Evolutionary conservation across 2,113 vertebrate genomes (phyloP), one percentile per base, ranked within the genome.

Genomic region (Lepidothrix coronata): DNA sequence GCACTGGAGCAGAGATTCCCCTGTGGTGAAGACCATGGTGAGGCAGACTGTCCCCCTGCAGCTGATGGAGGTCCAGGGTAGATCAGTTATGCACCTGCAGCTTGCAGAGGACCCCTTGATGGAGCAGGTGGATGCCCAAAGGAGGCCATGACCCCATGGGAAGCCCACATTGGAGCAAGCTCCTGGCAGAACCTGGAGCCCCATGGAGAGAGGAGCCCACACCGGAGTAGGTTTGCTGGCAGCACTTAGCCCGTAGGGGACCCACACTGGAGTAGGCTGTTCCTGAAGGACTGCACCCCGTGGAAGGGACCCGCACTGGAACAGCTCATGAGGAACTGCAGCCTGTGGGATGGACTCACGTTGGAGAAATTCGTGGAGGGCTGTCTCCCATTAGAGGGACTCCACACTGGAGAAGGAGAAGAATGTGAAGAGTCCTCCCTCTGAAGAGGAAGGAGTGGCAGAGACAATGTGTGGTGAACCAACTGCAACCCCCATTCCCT

Each of bases 101-200:
- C 48, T 20, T 11, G 27, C 2, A 1, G 30, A 70, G 11, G n/a
- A 35, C 5, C 30, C 9, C 24, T 6, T 3, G 3, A 3, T 15
- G 7, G 20, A 75, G 6, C 1, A 48, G 14, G 30, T 27, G 30
- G 9, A 33, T 30, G 17, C n/a, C 55, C 1, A 1, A 11, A 37
- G 25, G 22, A 57, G 12, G 30, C 24, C 57, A 63, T 43, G 63
- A 28, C 14, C 66, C 8, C 12, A 13, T 27, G 24, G 12, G 24
- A 49, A 35, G 23, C 23, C 23, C 24, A 20, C 13, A 9, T 30
- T 44, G 20, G 41, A 65, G 28, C 14, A 33, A 19, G 30, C 62
- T 44, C 9, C 19, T 43, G 20, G 20, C 30, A 44, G 41, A 14
- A 44, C 14, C 41, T 33, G 20, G 31, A 44, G 41, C 13, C 28